phyloP scores from a whole-genome alignment of 35 echinoderm and acorn worm genomes.

The Lytechinus variegatus region DNA sequence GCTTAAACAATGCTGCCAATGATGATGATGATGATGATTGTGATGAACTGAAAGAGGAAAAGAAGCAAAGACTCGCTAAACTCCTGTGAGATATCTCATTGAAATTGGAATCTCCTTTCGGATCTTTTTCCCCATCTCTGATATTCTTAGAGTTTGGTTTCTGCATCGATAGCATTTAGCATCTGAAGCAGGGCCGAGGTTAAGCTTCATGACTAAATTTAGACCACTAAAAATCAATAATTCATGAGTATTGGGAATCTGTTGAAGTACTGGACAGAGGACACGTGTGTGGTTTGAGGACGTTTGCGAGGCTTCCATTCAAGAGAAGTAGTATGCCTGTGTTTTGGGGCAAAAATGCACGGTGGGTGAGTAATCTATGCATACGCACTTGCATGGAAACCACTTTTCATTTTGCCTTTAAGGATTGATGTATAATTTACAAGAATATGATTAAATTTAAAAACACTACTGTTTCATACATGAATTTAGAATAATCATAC shows the following conservation, averaged over 20 bases:
- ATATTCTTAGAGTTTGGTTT: not conserved
- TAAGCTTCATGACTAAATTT: constrained; percentile 6
- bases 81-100: too few species aligned
- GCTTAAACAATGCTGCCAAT: too few species aligned
- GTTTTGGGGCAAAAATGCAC: not conserved
- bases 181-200: not conserved
- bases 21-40: too few species aligned
- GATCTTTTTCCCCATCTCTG: not conserved
- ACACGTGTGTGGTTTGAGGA: not conserved
- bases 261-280: not conserved
- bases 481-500: too few species aligned
- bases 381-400: not conserved
- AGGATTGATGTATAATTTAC: too few species aligned
- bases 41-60: too few species aligned
- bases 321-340: not conserved
- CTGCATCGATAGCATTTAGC: not conserved
- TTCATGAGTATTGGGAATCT: not conserved
- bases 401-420: not conserved
- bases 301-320: not conserved
- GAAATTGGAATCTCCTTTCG: not conserved
- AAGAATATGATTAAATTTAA: too few species aligned
- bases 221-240: not conserved
- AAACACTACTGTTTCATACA: too few species aligned
- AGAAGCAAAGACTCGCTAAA: too few species aligned
- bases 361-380: not conserved